phyloP scores from a whole-genome alignment of 2,888 invertebrate species.

The Tipula unca region DNA sequence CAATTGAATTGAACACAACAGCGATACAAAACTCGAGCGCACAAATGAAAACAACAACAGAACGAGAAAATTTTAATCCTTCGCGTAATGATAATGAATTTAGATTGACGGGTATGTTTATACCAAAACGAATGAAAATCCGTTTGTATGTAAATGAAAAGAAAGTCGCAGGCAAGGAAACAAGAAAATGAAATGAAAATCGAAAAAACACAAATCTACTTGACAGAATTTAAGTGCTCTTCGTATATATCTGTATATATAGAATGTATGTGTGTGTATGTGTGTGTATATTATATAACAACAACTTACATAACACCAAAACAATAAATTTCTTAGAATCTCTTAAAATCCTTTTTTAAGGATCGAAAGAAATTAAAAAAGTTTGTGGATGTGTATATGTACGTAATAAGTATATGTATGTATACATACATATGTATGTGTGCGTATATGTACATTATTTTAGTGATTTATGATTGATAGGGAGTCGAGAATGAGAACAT shows the following conservation, averaged over 20 bases:
- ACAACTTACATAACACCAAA: background rate
- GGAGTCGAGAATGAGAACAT: background rate
- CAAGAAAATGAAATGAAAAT: background rate
- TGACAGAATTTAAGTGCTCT: background rate
- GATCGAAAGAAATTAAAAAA: background rate
- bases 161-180: background rate
- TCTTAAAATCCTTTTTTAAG: background rate
- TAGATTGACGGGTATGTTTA: background rate
- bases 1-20: background rate
- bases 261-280: too few relatives aligned
- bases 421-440: background rate
- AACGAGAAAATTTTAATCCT: background rate
- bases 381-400: background rate
- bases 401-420: background rate
- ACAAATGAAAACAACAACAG: background rate
- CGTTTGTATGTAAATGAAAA: background rate
- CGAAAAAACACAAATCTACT: background rate
- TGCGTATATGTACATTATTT: background rate
- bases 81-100: background rate
- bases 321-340: background rate
- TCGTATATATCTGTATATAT: background rate
- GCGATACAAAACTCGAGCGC: background rate
- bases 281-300: background rate
- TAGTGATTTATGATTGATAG: constrained; percentile 8
- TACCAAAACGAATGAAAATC: background rate